phyloP scores from a whole-genome alignment of 2,113 vertebrate species.

The Rhinoderma darwinii region DNA sequence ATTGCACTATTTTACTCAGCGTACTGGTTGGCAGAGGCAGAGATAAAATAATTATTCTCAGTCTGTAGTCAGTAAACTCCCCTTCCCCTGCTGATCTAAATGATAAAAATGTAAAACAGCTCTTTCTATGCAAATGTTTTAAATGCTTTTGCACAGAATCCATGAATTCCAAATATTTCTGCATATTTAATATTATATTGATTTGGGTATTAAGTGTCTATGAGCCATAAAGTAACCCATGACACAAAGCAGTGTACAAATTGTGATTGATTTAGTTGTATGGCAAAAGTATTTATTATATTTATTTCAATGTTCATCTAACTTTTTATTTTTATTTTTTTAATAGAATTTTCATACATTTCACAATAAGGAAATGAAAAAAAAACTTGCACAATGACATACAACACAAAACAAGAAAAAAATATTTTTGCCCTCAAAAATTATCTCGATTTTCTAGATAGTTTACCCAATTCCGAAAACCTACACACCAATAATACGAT shows the following conservation, averaged over 20 bases:
- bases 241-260: neutral
- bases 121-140: conserved; percentile 46
- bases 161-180: conserved; percentile 23
- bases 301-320: too few species aligned
- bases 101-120: conserved; percentile 33
- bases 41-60: conserved; percentile 6
- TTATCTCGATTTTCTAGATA: too few species aligned
- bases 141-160: neutral
- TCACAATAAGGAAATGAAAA: too few species aligned
- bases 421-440: too few species aligned
- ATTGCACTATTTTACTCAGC: neutral
- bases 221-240: neutral
- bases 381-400: too few species aligned
- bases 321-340: too few species aligned
- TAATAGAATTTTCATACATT: too few species aligned
- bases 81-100: neutral
- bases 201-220: conserved; percentile 4
- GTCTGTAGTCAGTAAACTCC: neutral
- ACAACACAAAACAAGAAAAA: too few species aligned
- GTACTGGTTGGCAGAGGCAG: neutral
- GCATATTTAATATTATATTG: conserved; percentile 13
- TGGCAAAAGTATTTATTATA: neutral
- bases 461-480: too few species aligned
- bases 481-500: too few species aligned
- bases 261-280: neutral